These are phyloP conservation scores for Ctena decussata DNA, from an alignment of 2,888 invertebrate species.

Conservation along the genomic window DNA sequence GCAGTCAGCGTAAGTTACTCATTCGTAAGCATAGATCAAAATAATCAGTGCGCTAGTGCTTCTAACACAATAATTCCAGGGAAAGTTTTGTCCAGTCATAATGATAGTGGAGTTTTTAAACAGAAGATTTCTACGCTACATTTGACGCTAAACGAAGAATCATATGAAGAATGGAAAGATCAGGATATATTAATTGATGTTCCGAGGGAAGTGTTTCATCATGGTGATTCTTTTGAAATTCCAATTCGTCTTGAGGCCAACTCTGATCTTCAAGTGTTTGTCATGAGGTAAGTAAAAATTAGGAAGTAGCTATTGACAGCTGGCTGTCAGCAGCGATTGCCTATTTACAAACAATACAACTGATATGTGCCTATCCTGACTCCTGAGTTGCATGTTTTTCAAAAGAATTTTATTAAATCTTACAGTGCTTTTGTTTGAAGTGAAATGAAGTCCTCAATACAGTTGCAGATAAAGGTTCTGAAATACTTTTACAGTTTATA, in stretches of 20 bases:
- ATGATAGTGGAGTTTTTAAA: slow-evolving; percentile 50
- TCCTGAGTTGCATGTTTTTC: no score
- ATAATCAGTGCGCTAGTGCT: slow-evolving; percentile 81
- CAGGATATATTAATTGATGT: slow-evolving; percentile 94
- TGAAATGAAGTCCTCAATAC: no score
- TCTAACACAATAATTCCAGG: slow-evolving; percentile 79
- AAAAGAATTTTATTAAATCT: no score
- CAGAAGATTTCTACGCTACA: slow-evolving; percentile 72
- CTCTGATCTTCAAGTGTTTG: slow-evolving; percentile 90
- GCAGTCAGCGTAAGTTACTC: slow-evolving; percentile 95
- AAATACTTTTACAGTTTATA: no score
- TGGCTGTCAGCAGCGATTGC: no score
- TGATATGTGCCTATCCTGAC: no score
- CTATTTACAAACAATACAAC: no score
- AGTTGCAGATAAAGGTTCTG: no score
- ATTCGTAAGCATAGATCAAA: slow-evolving; percentile 89
- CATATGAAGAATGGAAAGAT: slow-evolving; percentile 94
- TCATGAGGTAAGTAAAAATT: slow-evolving; percentile 91
- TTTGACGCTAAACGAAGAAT: slow-evolving; percentile 67
- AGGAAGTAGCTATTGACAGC: no score
- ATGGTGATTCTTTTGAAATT: slow-evolving; percentile 95
- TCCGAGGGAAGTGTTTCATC: slow-evolving; percentile 96
- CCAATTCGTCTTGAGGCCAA: slow-evolving; percentile 92
- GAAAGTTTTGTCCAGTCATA: slow-evolving; percentile 61
- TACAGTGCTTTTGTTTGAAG: no score